Conservation (phyloP, 2,888 invertebrate species). For the Patella ulyssiponensis region DNA sequence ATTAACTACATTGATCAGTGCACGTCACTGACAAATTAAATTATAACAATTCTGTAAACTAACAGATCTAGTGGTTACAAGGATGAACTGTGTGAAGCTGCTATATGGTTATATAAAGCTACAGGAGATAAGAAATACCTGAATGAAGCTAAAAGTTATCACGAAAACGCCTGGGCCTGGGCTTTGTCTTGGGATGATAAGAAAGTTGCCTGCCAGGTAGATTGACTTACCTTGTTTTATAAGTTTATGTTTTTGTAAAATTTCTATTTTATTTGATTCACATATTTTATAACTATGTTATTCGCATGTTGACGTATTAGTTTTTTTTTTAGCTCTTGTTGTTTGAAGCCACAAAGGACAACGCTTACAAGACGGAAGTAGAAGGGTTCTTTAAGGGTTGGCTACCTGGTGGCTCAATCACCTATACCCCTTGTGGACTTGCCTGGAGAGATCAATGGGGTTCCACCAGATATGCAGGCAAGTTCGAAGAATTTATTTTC, state of each 20-base stretch:
- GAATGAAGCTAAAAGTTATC: constrained; percentile 51
- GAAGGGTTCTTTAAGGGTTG: constrained; percentile 49
- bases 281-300: not conserved
- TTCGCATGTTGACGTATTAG: not conserved
- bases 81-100: constrained; percentile 62
- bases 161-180: constrained; percentile 46
- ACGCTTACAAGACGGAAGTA: constrained; percentile 44
- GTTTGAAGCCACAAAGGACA: constrained; percentile 51
- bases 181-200: constrained; percentile 64
- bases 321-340: constrained; percentile 44
- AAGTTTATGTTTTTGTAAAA: no score
- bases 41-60: not conserved
- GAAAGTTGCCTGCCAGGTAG: constrained; percentile 47
- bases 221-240: not conserved
- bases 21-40: not conserved
- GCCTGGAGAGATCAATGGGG: constrained; percentile 62
- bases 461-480: constrained; percentile 53
- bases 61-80: constrained; percentile 52
- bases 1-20: no score
- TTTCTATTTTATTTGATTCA: not conserved
- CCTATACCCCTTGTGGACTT: constrained; percentile 59
- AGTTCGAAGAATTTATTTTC: not conserved
- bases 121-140: constrained; percentile 57
- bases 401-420: constrained; percentile 50
- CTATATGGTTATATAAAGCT: constrained; percentile 59